Conservation (phyloP, 2,113 vertebrate species). For the Sciurus niger region DNA sequence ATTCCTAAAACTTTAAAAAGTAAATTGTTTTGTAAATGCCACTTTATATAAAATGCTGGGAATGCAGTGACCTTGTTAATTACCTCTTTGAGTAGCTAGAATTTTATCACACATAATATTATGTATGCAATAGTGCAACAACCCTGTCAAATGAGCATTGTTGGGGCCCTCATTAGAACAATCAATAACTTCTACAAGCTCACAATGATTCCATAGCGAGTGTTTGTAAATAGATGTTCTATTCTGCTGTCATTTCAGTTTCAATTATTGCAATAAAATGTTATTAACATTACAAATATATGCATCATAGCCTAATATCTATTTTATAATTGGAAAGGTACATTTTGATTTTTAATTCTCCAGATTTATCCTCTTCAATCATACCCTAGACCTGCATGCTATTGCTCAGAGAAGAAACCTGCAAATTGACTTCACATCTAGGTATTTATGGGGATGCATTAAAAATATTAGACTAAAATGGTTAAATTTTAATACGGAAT, state of each 20-base stretch:
- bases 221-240: neutral
- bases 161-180: neutral
- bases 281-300: neutral
- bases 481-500: neutral
- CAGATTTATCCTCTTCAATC: neutral
- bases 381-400: neutral
- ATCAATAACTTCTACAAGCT: neutral
- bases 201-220: neutral
- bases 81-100: neutral
- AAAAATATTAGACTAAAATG: neutral
- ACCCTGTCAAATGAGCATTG: neutral
- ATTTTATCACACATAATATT: neutral
- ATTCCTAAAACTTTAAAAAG: neutral
- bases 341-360: neutral
- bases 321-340: neutral
- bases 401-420: neutral
- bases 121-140: neutral
- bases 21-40: neutral
- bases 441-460: neutral
- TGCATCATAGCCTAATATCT: neutral
- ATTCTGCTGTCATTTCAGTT: neutral
- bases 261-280: neutral
- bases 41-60: neutral
- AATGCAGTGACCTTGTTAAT: neutral
- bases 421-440: neutral